phyloP scores from a whole-genome alignment of 1,140 invertebrate genomes.

The Drosophila nigrodunni region DNA sequence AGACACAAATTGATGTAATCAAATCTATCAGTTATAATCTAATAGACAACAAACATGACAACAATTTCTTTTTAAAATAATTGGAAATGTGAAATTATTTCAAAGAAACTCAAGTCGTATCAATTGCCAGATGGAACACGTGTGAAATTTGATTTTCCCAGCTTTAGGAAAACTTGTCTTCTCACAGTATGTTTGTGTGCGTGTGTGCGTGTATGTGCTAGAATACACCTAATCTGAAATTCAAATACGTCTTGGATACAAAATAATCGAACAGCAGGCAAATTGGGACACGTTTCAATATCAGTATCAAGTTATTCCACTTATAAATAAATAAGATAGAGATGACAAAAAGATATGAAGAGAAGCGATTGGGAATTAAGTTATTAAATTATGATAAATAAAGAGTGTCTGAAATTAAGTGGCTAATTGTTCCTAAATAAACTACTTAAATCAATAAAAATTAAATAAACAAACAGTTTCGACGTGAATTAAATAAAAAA shows the following conservation, averaged over 20 bases:
- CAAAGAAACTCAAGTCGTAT: constrained; percentile 43
- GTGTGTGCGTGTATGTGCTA: not conserved
- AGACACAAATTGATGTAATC: constrained; percentile 28
- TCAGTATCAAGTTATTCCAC: constrained; percentile 20
- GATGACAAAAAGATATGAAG: not conserved
- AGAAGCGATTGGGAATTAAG: too few species aligned
- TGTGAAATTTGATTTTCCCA: constrained; percentile 41
- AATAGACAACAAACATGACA: constrained; percentile 2
- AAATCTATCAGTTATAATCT: constrained; percentile 18
- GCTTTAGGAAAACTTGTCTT: constrained; percentile 20
- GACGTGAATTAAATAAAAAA: not conserved
- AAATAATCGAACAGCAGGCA: constrained; percentile 15
- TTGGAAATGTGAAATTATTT: constrained; percentile 57
- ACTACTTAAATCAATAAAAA: not conserved
- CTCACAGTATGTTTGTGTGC: not conserved
- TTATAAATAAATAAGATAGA: not conserved
- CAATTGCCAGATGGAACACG: constrained; percentile 38
- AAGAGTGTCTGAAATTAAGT: not conserved
- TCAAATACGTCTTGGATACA: constrained; percentile 20
- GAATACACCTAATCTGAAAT: constrained; percentile 20
- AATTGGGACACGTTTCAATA: constrained; percentile 27
- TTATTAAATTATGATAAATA: not conserved
- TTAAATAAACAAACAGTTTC: not conserved
- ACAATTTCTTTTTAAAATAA: constrained; percentile 43
- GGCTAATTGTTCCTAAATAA: too few species aligned